Evolutionary conservation across 2,797 vertebrate genomes (phyloP).

Genomic region (Microctenopoma steveboyesi): DNA sequence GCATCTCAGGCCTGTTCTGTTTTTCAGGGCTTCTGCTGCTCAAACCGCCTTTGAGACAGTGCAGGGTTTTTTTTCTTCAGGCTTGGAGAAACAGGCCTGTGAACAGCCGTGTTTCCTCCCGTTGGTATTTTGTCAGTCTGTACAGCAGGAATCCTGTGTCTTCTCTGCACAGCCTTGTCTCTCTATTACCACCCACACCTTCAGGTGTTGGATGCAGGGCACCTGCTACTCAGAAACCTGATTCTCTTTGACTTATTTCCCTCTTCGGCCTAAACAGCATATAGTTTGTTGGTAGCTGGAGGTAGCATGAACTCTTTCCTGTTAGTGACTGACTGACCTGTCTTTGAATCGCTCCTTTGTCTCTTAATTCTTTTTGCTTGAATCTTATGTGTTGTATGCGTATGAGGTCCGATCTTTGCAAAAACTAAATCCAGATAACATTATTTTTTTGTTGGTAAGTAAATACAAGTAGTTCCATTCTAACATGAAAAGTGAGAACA

Average conservation of each 20-base stretch:
- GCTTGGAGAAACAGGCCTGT: constrained; percentile 1
- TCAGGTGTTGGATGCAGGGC: constrained; percentile 29
- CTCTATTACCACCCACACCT: constrained; percentile 18
- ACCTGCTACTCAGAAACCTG: constrained; percentile 21
- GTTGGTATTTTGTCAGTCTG: constrained; percentile 26
- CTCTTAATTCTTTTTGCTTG: background rate
- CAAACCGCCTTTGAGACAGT: constrained; percentile 15
- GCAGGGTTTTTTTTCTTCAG: constrained; percentile 10
- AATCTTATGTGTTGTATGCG: background rate
- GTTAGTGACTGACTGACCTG: constrained; percentile 1
- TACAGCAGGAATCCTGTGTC: constrained; percentile 16
- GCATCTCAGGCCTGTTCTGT: constrained; percentile 25
- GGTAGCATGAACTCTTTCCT: constrained; percentile 14
- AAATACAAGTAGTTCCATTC: background rate
- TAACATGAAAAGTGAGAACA: background rate
- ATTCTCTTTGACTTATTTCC: constrained; percentile 8
- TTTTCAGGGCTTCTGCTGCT: constrained; percentile 15
- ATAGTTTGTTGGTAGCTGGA: constrained; percentile 9
- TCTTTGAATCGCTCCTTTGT: too few relatives aligned
- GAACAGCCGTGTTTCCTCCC: background rate
- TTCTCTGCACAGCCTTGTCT: constrained; percentile 28
- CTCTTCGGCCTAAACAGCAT: too few relatives aligned
- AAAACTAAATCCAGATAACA: background rate
- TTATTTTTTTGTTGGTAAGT: background rate
- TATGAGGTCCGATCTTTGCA: background rate